These are phyloP conservation scores for Hymenopus coronatus DNA, from an alignment of 2,888 invertebrate genomes.

Conservation along the genomic window DNA sequence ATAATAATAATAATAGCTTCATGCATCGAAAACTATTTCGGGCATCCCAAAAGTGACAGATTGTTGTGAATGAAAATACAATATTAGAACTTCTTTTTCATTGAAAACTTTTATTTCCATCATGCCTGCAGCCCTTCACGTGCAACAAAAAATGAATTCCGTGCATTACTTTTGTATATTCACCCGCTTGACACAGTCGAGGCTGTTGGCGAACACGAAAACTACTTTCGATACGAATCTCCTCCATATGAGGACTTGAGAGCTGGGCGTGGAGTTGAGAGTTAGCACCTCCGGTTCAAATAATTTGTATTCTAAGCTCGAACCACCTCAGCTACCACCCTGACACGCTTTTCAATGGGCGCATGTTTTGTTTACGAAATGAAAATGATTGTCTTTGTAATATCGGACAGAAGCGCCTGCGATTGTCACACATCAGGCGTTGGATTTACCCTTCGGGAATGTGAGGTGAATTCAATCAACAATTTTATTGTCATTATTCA, in stretches of 20 bases:
- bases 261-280: background rate
- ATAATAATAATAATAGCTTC: no score
- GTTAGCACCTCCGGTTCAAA: background rate
- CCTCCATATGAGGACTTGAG: background rate
- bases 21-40: no score
- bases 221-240: background rate
- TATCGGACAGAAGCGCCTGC: background rate
- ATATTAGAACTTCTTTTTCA: no score
- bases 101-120: no score
- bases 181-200: background rate
- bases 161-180: background rate
- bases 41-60: no score
- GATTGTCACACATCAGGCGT: background rate
- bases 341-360: background rate
- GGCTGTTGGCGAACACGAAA: background rate
- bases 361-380: constrained; percentile 2
- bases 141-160: no score
- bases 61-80: no score
- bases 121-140: no score
- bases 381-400: background rate
- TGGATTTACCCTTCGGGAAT: background rate
- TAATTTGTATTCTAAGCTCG: background rate
- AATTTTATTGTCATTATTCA: background rate
- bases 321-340: background rate
- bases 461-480: background rate